Percentiles rank a stretch among this genome's conserved stretches.
These are phyloP conservation scores for Artibeus lituratus DNA, from an alignment of 2,797 vertebrate genomes.

Conservation along the genomic window DNA sequence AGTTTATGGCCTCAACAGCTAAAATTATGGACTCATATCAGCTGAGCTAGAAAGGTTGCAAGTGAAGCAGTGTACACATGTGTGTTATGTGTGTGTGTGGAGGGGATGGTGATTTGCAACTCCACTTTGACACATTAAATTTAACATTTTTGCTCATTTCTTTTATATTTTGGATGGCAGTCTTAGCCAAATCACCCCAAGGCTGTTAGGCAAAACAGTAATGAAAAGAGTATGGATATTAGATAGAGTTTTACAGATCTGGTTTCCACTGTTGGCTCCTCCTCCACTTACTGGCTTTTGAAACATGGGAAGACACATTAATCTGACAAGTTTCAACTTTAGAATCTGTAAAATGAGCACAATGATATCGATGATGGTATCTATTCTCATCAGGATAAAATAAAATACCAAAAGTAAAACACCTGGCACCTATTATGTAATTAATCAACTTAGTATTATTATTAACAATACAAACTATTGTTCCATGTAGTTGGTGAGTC, in stretches of 20 bases:
- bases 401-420: neutral
- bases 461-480: neutral
- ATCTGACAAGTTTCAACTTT: neutral
- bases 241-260: neutral
- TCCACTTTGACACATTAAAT: neutral
- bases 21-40: neutral
- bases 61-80: neutral
- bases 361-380: neutral
- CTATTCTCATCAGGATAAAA: neutral
- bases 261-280: neutral
- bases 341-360: neutral
- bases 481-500: neutral
- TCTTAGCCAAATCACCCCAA: neutral
- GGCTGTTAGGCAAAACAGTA: neutral
- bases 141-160: neutral
- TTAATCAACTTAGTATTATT: neutral
- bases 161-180: neutral
- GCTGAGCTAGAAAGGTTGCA: neutral
- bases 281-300: neutral
- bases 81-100: neutral
- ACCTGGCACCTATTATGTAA: neutral
- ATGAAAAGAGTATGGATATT: neutral
- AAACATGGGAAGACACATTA: neutral
- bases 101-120: neutral
- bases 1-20: neutral